A percentile compares a stretch with the other conserved stretches of the same genome.
These are phyloP conservation scores for Todiramphus chloris DNA, from an alignment of 2,113 vertebrate species.

Conservation along the genomic window DNA sequence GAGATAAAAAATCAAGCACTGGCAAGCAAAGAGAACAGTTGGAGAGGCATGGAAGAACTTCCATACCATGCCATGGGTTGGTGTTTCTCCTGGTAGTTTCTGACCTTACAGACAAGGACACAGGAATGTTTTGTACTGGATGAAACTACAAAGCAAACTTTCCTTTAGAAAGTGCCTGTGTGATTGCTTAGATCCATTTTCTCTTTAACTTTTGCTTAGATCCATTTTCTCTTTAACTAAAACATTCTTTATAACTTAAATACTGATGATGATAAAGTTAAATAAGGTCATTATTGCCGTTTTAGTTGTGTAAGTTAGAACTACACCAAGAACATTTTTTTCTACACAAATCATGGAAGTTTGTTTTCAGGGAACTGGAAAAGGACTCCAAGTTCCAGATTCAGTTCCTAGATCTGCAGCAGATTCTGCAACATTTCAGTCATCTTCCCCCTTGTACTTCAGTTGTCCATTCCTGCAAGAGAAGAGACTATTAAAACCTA, in stretches of 20 bases:
- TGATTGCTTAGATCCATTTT: neutral
- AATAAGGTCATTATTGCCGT: neutral
- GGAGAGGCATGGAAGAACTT: neutral
- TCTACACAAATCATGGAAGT: neutral
- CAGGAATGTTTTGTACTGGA: neutral
- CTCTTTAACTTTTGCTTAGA: neutral
- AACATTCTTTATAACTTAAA: neutral
- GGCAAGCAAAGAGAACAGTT: neutral
- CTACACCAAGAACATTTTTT: neutral
- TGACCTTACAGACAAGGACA: neutral
- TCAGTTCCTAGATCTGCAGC: neutral
- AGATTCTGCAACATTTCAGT: neutral
- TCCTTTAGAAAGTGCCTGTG: neutral
- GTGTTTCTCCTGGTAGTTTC: neutral
- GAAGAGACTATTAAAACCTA: neutral
- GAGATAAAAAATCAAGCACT: neutral
- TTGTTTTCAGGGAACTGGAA: neutral
- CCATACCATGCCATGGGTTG: accelerated
- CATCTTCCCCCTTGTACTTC: neutral
- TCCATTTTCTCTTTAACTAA: neutral
- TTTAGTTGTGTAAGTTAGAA: neutral
- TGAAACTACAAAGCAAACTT: neutral
- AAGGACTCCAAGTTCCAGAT: neutral
- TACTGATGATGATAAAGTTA: neutral
- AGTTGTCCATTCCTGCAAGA: neutral